Percentiles rank a stretch among this genome's conserved stretches.
Conservation (phyloP, 2,888 invertebrate species). For the Empis stercorea region DNA sequence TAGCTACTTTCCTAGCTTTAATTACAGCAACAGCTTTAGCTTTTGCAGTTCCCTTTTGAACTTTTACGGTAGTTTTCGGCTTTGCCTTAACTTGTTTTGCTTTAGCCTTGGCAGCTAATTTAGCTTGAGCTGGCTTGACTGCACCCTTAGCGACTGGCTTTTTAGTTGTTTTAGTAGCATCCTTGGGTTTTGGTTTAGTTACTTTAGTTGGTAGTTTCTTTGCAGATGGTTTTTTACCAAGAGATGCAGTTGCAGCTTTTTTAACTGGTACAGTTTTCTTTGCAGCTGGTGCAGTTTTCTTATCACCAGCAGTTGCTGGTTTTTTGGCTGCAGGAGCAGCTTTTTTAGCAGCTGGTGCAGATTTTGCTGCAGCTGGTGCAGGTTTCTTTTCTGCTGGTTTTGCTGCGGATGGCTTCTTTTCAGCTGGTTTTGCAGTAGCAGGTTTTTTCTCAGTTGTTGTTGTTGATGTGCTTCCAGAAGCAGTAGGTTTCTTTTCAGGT, state of each 20-base stretch:
- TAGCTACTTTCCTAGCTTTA: conserved; percentile 75
- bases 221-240: conserved; percentile 36
- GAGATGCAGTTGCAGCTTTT: conserved; percentile 26
- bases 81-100: conserved; percentile 29
- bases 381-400: conserved; percentile 29
- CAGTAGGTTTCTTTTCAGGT: conserved; percentile 37
- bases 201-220: conserved; percentile 30
- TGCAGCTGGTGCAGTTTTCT: conserved; percentile 20
- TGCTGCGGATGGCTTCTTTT: conserved; percentile 19
- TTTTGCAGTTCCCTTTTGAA: conserved; percentile 42
- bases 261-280: conserved; percentile 27
- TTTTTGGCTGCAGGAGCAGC: conserved; percentile 25
- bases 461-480: conserved; percentile 29
- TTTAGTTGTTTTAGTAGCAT: conserved; percentile 29
- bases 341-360: conserved; percentile 19
- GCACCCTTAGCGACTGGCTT: conserved; percentile 23
- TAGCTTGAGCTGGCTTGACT: conserved; percentile 34
- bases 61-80: conserved; percentile 23
- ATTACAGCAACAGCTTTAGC: conserved; percentile 45
- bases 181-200: conserved; percentile 28
- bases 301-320: conserved; percentile 30
- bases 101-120: conserved; percentile 35
- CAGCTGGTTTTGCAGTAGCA: conserved; percentile 19
- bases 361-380: conserved; percentile 21
- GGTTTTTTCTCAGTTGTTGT: conserved; percentile 24